These are phyloP conservation scores for Rostratula benghalensis DNA, from an alignment of 2,113 vertebrate genomes.

Conservation along the genomic window DNA sequence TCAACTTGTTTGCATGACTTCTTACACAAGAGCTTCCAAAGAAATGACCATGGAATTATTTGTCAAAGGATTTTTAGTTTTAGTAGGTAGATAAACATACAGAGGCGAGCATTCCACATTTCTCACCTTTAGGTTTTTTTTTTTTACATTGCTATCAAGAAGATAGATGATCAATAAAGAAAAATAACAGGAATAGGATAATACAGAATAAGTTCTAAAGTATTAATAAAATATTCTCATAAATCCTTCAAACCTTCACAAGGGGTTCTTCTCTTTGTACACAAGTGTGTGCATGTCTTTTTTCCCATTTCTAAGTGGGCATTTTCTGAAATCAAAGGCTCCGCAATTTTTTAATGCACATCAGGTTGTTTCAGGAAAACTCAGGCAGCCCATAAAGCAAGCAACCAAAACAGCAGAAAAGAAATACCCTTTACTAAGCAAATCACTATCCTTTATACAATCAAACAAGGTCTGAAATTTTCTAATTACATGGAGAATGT, in stretches of 20 bases:
- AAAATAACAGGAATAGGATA: neutral
- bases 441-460: neutral
- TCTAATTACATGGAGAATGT: constrained; percentile 61
- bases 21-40: neutral
- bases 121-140: neutral
- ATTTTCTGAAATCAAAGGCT: neutral
- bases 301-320: neutral
- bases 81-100: neutral
- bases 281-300: fast-evolving
- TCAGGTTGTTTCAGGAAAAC: neutral
- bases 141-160: neutral
- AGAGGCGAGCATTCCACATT: neutral
- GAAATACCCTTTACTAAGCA: neutral
- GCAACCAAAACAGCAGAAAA: neutral
- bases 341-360: neutral
- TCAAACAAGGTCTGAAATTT: constrained; percentile 23
- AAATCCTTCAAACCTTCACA: neutral
- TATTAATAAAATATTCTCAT: neutral
- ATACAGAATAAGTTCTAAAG: neutral
- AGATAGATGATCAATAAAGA: neutral
- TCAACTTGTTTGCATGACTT: neutral
- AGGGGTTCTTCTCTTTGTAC: neutral
- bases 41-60: neutral
- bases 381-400: neutral
- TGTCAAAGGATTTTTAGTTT: neutral